Percentiles rank a stretch among this genome's conserved stretches.
These are phyloP conservation scores for Gymnopithys bicolor DNA, from an alignment of 2,797 vertebrate species.

Conservation along the genomic window DNA sequence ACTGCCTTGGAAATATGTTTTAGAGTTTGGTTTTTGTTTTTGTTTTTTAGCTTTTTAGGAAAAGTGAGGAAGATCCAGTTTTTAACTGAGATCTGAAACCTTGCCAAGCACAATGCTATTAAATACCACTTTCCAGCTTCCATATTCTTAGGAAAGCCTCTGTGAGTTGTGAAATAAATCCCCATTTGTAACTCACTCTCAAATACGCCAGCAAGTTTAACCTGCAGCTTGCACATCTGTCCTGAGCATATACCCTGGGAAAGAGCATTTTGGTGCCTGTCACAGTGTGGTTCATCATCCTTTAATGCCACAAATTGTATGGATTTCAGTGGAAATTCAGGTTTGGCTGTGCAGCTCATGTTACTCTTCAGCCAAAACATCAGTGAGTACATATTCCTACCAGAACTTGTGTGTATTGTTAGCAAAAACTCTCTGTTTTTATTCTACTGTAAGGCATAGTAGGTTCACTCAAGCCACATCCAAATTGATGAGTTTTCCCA, in stretches of 20 bases:
- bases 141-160: neutral
- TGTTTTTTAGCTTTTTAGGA: neutral
- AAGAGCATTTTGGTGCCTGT: neutral
- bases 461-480: neutral
- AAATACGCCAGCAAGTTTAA: neutral
- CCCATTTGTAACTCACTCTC: neutral
- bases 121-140: neutral
- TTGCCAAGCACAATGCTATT: neutral
- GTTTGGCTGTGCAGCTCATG: neutral
- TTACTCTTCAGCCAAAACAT: neutral
- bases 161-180: neutral
- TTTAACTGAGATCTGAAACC: neutral
- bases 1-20: neutral
- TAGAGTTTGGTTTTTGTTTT: no score
- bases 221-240: neutral
- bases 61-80: neutral
- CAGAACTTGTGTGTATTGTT: neutral
- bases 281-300: neutral
- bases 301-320: neutral
- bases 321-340: neutral
- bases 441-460: neutral
- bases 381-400: rapidly evolving
- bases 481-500: neutral
- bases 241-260: neutral
- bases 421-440: neutral